phyloP scores from a whole-genome alignment of 2,888 invertebrate genomes.

The Dusona sp. region DNA sequence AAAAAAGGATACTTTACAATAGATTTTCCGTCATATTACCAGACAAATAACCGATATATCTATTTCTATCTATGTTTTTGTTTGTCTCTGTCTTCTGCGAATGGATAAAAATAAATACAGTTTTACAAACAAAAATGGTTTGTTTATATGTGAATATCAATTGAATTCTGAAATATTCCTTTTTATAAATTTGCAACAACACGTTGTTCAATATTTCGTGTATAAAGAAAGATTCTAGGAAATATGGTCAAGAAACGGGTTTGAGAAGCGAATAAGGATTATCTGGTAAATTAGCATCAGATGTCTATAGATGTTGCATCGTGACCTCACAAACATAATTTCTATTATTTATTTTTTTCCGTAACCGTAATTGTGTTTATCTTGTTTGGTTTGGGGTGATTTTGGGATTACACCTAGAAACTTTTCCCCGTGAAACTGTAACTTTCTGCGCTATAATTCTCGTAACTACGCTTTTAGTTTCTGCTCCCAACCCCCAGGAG shows the following conservation, averaged over 20 bases:
- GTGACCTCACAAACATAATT: background rate
- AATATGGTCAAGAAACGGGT: background rate
- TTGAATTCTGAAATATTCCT: background rate
- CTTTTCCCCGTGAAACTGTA: slow-evolving; percentile 42
- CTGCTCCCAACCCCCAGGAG: slow-evolving; percentile 43
- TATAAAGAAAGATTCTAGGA: background rate
- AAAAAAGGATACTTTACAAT: background rate
- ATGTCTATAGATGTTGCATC: background rate
- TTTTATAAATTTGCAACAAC: background rate
- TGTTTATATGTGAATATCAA: background rate
- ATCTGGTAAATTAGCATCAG: background rate
- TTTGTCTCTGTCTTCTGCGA: background rate
- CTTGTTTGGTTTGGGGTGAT: slow-evolving; percentile 43
- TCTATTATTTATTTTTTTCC: background rate
- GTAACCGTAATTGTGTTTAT: slow-evolving; percentile 31
- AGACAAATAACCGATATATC: background rate
- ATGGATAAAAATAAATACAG: background rate
- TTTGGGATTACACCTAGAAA: slow-evolving; percentile 56
- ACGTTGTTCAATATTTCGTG: background rate
- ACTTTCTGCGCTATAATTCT: slow-evolving; percentile 52
- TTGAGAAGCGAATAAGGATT: background rate
- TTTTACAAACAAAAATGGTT: background rate
- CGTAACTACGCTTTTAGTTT: slow-evolving; percentile 20
- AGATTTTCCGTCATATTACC: background rate
- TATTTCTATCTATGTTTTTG: background rate